Conservation (phyloP, 2,797 vertebrate genomes). For the Cirrhinus molitorella region DNA sequence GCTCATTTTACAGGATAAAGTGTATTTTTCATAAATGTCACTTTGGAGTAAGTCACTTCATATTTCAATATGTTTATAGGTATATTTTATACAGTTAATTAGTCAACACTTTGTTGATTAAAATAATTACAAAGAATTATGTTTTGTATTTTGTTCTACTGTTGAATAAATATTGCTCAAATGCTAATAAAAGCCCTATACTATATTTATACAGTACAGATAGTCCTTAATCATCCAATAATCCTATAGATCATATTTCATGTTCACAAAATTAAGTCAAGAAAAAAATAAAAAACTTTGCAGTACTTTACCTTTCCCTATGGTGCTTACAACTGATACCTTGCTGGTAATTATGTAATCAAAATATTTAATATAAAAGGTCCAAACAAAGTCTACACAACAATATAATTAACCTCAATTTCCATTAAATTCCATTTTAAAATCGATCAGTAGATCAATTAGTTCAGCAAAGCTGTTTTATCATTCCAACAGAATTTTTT, state of each 20-base stretch:
- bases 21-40: too few species aligned
- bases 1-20: too few species aligned
- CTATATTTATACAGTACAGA: background rate
- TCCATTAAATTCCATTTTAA: background rate
- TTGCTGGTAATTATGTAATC: background rate
- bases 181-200: background rate
- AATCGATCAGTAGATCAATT: background rate
- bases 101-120: too few species aligned
- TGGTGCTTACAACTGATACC: background rate
- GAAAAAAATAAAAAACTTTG: background rate
- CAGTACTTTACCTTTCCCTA: background rate
- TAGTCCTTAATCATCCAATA: too few species aligned
- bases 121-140: too few species aligned
- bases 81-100: too few species aligned
- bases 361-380: background rate
- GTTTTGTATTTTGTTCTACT: background rate
- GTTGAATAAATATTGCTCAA: background rate
- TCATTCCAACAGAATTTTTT: too few species aligned
- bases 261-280: background rate
- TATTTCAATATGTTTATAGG: too few species aligned
- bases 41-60: too few species aligned
- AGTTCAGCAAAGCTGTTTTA: background rate
- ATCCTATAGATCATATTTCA: too few species aligned
- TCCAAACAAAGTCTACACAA: background rate
- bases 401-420: background rate